phyloP scores from a whole-genome alignment of 1,140 invertebrate genomes.

The Chrysomallon squamiferum region DNA sequence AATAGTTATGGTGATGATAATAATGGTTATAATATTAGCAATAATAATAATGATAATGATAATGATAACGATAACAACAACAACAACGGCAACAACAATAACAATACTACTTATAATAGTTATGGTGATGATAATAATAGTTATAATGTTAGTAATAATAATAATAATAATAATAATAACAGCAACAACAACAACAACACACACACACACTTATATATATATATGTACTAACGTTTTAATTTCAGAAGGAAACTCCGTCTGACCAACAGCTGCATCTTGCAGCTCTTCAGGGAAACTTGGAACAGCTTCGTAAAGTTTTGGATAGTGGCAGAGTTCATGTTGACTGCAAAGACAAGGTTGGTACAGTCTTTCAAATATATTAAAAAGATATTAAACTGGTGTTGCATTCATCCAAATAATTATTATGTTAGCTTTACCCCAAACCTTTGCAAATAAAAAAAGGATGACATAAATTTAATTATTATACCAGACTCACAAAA shows the following conservation, averaged over 20 bases:
- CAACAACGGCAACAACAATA: no score
- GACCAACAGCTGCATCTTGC: constrained; percentile 90
- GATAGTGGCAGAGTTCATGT: constrained; percentile 92
- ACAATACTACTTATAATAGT: not conserved
- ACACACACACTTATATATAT: not conserved
- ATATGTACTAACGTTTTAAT: not conserved
- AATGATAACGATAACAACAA: not conserved
- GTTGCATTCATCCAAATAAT: no score
- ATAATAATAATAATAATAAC: not conserved
- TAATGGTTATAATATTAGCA: no score
- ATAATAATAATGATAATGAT: no score
- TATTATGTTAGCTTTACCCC: no score
- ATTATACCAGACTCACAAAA: no score
- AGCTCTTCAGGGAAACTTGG: constrained; percentile 82
- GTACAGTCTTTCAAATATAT: no score
- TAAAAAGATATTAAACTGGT: no score
- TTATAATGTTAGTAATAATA: not conserved
- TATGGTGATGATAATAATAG: not conserved
- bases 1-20: no score
- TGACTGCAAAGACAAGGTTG: constrained; percentile 89
- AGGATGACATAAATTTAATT: no score
- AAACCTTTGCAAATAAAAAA: no score
- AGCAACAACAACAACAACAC: no score
- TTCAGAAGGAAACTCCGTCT: constrained; percentile 87
- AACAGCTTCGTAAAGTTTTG: constrained; percentile 77